Conservation (phyloP, 2,797 vertebrate genomes). For the Gymnopithys bicolor region DNA sequence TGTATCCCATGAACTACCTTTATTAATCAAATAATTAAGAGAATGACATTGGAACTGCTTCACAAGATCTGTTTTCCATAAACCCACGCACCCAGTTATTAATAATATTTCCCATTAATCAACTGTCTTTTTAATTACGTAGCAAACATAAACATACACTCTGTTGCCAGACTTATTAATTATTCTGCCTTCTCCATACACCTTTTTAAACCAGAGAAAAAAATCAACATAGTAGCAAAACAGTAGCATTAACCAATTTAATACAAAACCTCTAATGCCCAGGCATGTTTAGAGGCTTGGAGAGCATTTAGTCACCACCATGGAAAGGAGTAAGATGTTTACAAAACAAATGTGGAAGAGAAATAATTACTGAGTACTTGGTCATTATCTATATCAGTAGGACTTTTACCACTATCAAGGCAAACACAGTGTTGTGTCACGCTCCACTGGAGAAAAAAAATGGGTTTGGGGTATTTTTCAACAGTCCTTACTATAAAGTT, state of each 20-base stretch:
- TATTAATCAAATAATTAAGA: background rate
- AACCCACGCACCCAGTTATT: background rate
- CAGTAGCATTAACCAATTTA: background rate
- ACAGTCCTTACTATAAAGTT: background rate
- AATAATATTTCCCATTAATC: background rate
- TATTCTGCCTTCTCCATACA: background rate
- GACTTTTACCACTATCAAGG: background rate
- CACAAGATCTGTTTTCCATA: background rate
- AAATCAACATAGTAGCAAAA: background rate
- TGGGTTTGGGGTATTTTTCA: fast-evolving
- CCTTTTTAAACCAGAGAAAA: background rate
- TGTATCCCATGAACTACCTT: background rate
- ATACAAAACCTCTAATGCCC: background rate
- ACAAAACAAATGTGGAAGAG: background rate
- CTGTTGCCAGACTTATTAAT: background rate
- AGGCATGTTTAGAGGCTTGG: background rate
- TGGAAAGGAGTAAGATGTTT: background rate
- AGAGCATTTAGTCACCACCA: background rate
- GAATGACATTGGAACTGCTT: background rate
- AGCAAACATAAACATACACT: background rate
- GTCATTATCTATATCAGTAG: background rate
- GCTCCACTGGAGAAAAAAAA: background rate
- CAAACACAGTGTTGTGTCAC: background rate
- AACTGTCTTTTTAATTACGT: background rate
- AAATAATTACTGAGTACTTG: background rate